Conservation (phyloP, 53 echinoderm and acorn worm species). For the Echinarachnius parma region DNA sequence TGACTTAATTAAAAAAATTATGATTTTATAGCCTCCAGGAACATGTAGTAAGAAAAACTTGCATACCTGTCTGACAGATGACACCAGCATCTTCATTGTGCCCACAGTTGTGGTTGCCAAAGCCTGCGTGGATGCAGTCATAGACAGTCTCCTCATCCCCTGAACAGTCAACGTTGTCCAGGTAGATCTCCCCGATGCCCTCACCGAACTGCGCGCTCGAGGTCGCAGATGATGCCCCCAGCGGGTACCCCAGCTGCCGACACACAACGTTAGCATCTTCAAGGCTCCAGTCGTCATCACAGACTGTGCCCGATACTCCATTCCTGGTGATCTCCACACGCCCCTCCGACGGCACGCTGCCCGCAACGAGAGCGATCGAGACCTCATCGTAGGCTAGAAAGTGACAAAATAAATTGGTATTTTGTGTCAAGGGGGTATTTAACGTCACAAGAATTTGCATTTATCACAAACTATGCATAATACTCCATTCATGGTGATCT, state of each 20-base stretch:
- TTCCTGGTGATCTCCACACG: conserved; percentile 18
- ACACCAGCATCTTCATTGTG: conserved; percentile 26
- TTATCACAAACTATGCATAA: too few relatives aligned
- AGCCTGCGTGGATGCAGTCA: conserved; percentile 22
- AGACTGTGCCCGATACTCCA: conserved; percentile 20
- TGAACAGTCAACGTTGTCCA: conserved; percentile 10
- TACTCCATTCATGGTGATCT: too few relatives aligned
- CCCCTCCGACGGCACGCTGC: neutral
- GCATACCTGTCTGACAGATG: conserved; percentile 14
- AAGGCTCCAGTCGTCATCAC: conserved; percentile 27
- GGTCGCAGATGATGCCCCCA: neutral
- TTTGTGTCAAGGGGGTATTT: too few relatives aligned
- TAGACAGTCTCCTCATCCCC: conserved; percentile 18
- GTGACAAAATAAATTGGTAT: too few relatives aligned
- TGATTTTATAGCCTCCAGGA: too few relatives aligned
- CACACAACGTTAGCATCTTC: conserved; percentile 17
- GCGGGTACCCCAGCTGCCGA: conserved; percentile 22
- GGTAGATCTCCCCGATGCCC: conserved; percentile 20
- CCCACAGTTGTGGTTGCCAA: conserved; percentile 21
- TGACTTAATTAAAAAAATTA: too few relatives aligned
- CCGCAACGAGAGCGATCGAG: conserved; percentile 1
- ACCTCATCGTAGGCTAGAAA: too few relatives aligned
- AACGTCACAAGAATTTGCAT: too few relatives aligned
- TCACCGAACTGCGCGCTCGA: neutral
- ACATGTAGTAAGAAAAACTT: neutral